Evolutionary conservation across 2,888 invertebrate genomes (phyloP), one percentile per base, ranked within the genome.

Genomic region (Microchrysa polita): DNA sequence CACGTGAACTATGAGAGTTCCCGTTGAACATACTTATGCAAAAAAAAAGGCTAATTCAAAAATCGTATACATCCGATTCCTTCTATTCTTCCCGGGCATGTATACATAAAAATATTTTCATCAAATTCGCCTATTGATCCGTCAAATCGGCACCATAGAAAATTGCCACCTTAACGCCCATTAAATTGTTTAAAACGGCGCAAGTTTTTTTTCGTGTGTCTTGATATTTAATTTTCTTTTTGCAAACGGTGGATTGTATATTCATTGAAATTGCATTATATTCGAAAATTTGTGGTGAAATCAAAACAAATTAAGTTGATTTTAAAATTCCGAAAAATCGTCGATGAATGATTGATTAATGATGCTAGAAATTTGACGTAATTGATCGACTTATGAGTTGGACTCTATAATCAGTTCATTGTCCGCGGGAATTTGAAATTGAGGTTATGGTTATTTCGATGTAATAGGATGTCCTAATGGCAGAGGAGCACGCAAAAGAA

Each of bases 341-440:
- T 53, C 40, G 40, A 55, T 55, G 10, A 57, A 57, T 69, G 57
- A 69, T 69, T 69, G 69, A 69, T 69, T 69, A 67, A 67, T 67
- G 57, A 57, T 55, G 55, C 42, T 69, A 16, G 10, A 69, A 69
- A 57, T 55, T 69, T 69, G 69, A 55, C 69, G 57, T 69, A 69
- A 69, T 69, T 69, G 69, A 69, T 69, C 57, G 69, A 69, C 55
- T 69, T 55, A 55, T 55, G 55, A 40, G 34, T 1, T 57, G 44
- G 40, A 57, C 34, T 27, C 40, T 69, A 40, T 69, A 69, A 69
- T 69, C 69, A 69, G 14, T 69, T 55, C 69, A 9, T 40, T 52
- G 27, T 34, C 27, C 27, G 27, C n/a, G n/a, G n/a, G n/a, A n/a
- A n/a, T n/a, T n/a, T n/a, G 7, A 34, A 34, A 34, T 5, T 34